phyloP scores from a whole-genome alignment of 1,140 invertebrate genomes.

The Pogonognathellus flavescens region DNA sequence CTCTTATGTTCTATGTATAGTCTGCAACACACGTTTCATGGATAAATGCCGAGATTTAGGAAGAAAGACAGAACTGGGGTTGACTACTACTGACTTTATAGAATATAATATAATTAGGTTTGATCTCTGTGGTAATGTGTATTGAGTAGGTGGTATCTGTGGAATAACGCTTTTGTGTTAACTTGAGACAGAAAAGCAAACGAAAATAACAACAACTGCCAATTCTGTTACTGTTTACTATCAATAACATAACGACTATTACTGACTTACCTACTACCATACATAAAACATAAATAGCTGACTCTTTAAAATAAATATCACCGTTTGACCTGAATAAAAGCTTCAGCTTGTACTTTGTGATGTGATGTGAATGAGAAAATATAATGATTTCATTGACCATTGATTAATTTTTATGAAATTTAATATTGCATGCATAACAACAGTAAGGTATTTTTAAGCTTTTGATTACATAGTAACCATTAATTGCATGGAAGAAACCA shows the following conservation, averaged over 20 bases:
- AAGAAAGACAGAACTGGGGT: constrained; percentile 6
- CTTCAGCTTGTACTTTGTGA: constrained; percentile 28
- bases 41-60: neutral
- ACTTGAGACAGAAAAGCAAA: constrained; percentile 1
- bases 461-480: too few relatives aligned
- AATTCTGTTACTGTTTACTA: constrained; percentile 15
- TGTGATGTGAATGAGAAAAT: constrained; percentile 7
- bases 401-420: neutral
- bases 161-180: constrained; percentile 11
- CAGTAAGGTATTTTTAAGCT: too few relatives aligned
- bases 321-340: constrained; percentile 44
- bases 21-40: neutral
- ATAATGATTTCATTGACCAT: neutral
- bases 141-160: neutral
- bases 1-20: neutral
- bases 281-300: constrained; percentile 14
- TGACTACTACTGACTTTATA: neutral
- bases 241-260: constrained; percentile 43
- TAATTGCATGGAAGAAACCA: too few relatives aligned
- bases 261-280: constrained; percentile 26
- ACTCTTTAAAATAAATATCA: constrained; percentile 31
- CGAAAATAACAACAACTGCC: constrained; percentile 15
- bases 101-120: neutral
- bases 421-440: neutral
- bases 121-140: constrained; percentile 25